Evolutionary conservation across 2,888 invertebrate species (phyloP).

Genomic region (Hoplodrina ambigua): DNA sequence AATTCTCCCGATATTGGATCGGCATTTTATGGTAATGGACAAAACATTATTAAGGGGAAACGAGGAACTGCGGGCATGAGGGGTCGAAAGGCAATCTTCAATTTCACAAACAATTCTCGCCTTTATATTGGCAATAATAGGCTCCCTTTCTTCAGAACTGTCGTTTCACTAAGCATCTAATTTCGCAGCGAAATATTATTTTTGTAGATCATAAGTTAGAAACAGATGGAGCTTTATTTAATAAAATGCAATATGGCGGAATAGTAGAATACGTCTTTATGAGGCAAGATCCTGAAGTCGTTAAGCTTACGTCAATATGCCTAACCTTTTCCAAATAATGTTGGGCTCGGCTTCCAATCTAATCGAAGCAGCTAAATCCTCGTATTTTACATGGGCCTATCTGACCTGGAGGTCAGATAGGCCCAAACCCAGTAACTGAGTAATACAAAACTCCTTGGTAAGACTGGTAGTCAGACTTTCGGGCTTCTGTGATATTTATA

Average conservation of each 20-base stretch:
- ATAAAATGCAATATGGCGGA: constrained; percentile 20
- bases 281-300: too few species aligned
- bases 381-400: too few species aligned
- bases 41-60: constrained; percentile 36
- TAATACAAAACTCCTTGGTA: too few species aligned
- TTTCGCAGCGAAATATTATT: constrained; percentile 12
- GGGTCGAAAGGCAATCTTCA: constrained; percentile 44
- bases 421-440: too few species aligned
- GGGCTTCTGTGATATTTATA: too few species aligned
- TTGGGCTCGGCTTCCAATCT: too few species aligned
- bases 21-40: constrained; percentile 54
- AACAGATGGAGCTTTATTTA: constrained; percentile 8
- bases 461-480: too few species aligned
- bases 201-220: constrained; percentile 3
- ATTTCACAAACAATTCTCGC: constrained; percentile 40
- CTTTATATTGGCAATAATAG: constrained; percentile 20
- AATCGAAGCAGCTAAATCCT: too few species aligned
- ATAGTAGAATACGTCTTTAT: neutral
- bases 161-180: constrained; percentile 22
- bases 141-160: constrained; percentile 4
- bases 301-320: too few species aligned
- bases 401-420: too few species aligned
- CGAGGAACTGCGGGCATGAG: constrained; percentile 16
- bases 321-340: too few species aligned
- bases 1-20: constrained; percentile 49